Conservation (phyloP, 1,140 invertebrate species). For the Episyrphus balteatus region DNA sequence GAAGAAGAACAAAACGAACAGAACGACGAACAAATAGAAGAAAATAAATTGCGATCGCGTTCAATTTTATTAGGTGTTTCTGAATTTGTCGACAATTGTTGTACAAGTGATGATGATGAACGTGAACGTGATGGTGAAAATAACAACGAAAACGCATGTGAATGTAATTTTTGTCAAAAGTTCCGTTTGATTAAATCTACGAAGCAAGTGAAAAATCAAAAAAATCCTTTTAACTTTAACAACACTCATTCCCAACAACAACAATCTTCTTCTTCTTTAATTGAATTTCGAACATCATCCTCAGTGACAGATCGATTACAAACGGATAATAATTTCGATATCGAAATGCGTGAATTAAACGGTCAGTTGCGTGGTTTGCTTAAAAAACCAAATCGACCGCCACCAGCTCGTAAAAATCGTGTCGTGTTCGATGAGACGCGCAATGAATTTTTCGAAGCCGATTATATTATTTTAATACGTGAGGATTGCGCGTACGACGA, state of each 20-base stretch:
- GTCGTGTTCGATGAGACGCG: conserved; percentile 74
- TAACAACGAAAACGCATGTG: too few relatives aligned
- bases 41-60: neutral
- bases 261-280: too few relatives aligned
- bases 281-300: too few relatives aligned
- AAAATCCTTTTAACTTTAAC: too few relatives aligned
- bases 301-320: neutral
- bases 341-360: conserved; percentile 29
- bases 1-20: conserved; percentile 20
- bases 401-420: conserved; percentile 48
- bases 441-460: conserved; percentile 78
- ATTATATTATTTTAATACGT: conserved; percentile 75
- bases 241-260: too few relatives aligned
- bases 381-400: conserved; percentile 35
- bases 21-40: conserved; percentile 3
- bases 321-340: neutral
- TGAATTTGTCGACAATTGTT: too few relatives aligned
- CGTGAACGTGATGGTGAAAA: too few relatives aligned
- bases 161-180: too few relatives aligned
- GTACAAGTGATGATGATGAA: too few relatives aligned
- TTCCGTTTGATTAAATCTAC: too few relatives aligned
- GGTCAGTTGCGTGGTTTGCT: conserved; percentile 30
- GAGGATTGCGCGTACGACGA: conserved; percentile 72
- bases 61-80: too few relatives aligned
- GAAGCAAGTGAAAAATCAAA: too few relatives aligned